Conservation (phyloP, 2,888 invertebrate species). For the Cerceris rybyensis region DNA sequence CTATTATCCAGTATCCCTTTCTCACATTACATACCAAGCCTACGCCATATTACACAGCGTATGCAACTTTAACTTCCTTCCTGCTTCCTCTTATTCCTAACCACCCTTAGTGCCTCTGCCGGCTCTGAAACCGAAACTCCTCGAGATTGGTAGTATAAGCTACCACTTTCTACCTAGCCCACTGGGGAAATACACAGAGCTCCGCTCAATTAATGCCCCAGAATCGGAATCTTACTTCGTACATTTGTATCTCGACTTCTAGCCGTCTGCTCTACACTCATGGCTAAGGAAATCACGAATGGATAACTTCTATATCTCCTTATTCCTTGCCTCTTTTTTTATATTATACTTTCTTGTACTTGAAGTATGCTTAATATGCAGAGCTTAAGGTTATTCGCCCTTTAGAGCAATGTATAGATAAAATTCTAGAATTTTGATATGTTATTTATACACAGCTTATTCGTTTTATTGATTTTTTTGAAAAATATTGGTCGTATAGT, state of each 20-base stretch:
- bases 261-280: slow-evolving; percentile 30
- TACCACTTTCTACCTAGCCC: slow-evolving; percentile 70
- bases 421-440: too few species aligned
- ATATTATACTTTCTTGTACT: too few species aligned
- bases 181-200: slow-evolving; percentile 75
- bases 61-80: slow-evolving; percentile 67
- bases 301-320: slow-evolving; percentile 75
- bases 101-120: slow-evolving; percentile 46
- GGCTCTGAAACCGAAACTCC: slow-evolving; percentile 64
- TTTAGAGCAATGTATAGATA: too few species aligned
- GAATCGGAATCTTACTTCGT: slow-evolving; percentile 79
- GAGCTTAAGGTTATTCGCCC: too few species aligned
- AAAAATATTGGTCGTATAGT: too few species aligned
- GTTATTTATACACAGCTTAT: too few species aligned
- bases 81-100: slow-evolving; percentile 11
- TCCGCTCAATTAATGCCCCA: slow-evolving; percentile 77
- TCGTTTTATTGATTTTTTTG: too few species aligned
- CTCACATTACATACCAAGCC: slow-evolving; percentile 32
- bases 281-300: slow-evolving; percentile 74
- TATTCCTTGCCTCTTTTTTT: too few species aligned
- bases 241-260: slow-evolving; percentile 61
- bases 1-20: slow-evolving; percentile 73
- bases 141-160: slow-evolving; percentile 66
- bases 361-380: too few species aligned
- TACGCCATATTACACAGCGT: slow-evolving; percentile 56